Base-by-base conservation (phyloP, 2,888 invertebrate genomes). In the Drosophila yooni region DNA sequence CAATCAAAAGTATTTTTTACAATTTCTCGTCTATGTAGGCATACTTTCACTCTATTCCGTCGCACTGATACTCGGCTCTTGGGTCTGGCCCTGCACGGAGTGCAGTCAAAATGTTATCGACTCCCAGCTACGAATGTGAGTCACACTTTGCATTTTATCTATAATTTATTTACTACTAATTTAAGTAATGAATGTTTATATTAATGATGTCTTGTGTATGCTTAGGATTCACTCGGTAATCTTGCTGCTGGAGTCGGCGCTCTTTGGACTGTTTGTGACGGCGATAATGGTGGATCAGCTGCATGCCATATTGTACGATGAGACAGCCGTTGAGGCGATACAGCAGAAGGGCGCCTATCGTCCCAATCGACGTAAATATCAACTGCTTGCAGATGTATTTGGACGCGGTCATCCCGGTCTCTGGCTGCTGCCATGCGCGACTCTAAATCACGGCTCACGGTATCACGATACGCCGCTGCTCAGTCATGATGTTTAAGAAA, bases 1-100 rank as follows among this genome's bases (percentile, higher is more conserved):
- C 89, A 98, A 98, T 94, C 98, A 98, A 94, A 98, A 97, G 92
- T 98, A 96, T 94, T 98, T 98, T 93, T 95, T 98, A 79, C 97
- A 98, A 91, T 98, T 98, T 94, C 94, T 97, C 75, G 94, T 97
- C 50, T 97, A 97, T 92, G 97, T 97, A 70, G 96, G 96, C 64
- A 93, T 95, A 53, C 92, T 96, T 71, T 94, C 95, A 3, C 81
- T 94, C 0, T 96, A 97, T 92, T 95, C 96, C 11, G 94, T 96
- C 50, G 93, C 94, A n/a, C 93, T 97, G 88, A 96, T 97, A 50
- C 94, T 96, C 40, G 93, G 95, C 56, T 96, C 96, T 1, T 97
- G 97, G 96, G 92, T 96, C 18, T 94, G 94, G 70, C 95, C 96
- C 36, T 96, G 96, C 89, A 94, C 94, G 34, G 94, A 95, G 59